Evolutionary conservation across 2,113 vertebrate genomes (phyloP).

Genomic region (Melanostigma gelatinosum): DNA sequence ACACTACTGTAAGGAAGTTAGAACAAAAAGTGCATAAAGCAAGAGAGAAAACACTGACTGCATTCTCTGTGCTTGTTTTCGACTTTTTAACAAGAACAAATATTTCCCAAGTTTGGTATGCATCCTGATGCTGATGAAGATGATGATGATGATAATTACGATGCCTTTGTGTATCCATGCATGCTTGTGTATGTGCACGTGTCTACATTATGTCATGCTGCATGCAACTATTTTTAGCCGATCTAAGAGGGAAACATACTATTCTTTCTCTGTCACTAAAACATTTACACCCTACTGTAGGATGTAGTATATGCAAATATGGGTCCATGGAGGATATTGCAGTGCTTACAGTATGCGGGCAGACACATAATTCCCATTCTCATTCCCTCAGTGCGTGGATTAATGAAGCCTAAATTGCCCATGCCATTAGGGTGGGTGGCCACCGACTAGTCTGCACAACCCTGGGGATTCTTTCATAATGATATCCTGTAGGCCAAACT

Average conservation of each 20-base stretch:
- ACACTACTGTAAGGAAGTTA: not conserved
- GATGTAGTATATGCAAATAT: constrained; percentile 27
- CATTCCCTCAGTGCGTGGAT: constrained; percentile 58
- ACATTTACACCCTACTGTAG: constrained; percentile 6
- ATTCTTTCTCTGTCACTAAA: constrained; percentile 23
- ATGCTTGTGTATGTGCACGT: not conserved
- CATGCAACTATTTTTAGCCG: constrained; percentile 2
- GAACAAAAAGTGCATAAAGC: not conserved
- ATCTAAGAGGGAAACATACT: constrained; percentile 30
- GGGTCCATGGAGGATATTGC: constrained; percentile 45
- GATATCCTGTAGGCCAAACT: constrained; percentile 26
- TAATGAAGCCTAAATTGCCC: constrained; percentile 68
- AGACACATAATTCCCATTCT: constrained; percentile 35
- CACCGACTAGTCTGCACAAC: constrained; percentile 52
- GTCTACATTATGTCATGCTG: not conserved
- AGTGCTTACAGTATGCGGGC: constrained; percentile 38
- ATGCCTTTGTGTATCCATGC: not conserved
- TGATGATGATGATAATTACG: constrained; percentile 21
- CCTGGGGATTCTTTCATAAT: constrained; percentile 37
- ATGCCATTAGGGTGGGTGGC: constrained; percentile 63
- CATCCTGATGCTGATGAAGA: not conserved
- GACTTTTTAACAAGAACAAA: not conserved
- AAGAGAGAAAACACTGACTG: not conserved
- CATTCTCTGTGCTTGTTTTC: constrained; percentile 1
- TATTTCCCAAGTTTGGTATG: not conserved